These are phyloP conservation scores for Brevimyrus niger DNA, from an alignment of 2,113 vertebrate genomes.

Conservation along the genomic window DNA sequence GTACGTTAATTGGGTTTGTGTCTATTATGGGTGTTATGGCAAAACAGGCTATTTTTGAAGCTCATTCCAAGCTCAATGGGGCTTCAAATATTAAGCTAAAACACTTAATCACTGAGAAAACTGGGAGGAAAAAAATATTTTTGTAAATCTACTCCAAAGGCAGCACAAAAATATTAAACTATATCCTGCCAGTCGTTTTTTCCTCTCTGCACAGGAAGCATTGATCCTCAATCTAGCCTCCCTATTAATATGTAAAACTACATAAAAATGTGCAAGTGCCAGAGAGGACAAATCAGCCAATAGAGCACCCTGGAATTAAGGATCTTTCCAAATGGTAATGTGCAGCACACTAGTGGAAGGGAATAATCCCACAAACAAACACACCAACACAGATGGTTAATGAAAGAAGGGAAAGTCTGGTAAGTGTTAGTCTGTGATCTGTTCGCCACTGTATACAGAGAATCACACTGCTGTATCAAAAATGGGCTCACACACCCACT, in stretches of 20 bases:
- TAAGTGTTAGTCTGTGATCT: not conserved
- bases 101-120: not conserved
- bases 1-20: slow-evolving; percentile 19
- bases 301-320: not conserved
- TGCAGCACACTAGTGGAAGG: not conserved
- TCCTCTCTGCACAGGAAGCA: not conserved
- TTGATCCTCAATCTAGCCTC: not conserved
- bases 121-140: not conserved
- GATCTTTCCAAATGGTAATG: not conserved
- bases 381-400: not conserved
- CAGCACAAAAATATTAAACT: not conserved
- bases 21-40: slow-evolving; percentile 2
- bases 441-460: not conserved
- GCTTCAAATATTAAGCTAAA: slow-evolving; percentile 3
- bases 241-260: not conserved
- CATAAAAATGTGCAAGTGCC: not conserved
- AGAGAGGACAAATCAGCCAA: not conserved
- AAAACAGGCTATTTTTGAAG: not conserved
- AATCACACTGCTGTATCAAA: not conserved
- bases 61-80: not conserved
- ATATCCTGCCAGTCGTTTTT: not conserved
- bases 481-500: not conserved
- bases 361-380: not conserved
- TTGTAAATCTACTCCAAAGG: not conserved
- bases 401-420: not conserved